Evolutionary conservation across 2,113 vertebrate species (phyloP).

Genomic region (Labrus mixtus): DNA sequence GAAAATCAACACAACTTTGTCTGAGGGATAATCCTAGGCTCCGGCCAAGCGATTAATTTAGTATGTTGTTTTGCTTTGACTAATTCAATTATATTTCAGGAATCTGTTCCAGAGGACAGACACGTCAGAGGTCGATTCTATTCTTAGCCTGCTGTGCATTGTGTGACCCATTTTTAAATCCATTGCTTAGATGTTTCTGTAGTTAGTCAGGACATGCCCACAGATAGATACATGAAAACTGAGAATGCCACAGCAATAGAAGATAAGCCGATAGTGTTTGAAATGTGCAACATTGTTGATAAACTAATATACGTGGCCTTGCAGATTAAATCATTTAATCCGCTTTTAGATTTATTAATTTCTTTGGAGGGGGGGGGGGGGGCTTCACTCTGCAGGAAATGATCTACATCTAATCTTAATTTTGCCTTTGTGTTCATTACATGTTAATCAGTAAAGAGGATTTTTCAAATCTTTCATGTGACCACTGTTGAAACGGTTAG

Average conservation of each 20-base stretch:
- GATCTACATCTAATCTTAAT: background rate
- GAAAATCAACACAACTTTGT: conserved; percentile 34
- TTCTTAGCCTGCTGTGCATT: conserved; percentile 67
- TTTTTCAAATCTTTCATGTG: background rate
- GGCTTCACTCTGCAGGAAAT: background rate
- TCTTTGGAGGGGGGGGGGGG: background rate
- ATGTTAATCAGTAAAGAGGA: background rate
- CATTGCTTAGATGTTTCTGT: conserved; percentile 66
- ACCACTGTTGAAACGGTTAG: background rate
- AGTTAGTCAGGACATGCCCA: conserved; percentile 33
- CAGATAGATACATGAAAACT: conserved; percentile 8
- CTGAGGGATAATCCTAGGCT: conserved; percentile 27
- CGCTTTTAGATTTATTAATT: background rate
- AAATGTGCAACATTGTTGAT: conserved; percentile 12
- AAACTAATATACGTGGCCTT: conserved; percentile 56
- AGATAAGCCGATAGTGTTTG: conserved; percentile 36
- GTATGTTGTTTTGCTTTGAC: conserved; percentile 34
- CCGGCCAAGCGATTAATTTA: conserved; percentile 33
- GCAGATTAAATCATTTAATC: background rate
- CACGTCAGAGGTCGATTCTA: conserved; percentile 48
- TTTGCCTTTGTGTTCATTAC: background rate
- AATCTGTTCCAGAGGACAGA: conserved; percentile 53
- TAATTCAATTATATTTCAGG: conserved; percentile 68
- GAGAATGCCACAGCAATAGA: conserved; percentile 41
- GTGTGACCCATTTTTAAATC: conserved; percentile 75